These are phyloP conservation scores for Diaperis boleti DNA, from an alignment of 2,888 invertebrate genomes.

Conservation along the genomic window DNA sequence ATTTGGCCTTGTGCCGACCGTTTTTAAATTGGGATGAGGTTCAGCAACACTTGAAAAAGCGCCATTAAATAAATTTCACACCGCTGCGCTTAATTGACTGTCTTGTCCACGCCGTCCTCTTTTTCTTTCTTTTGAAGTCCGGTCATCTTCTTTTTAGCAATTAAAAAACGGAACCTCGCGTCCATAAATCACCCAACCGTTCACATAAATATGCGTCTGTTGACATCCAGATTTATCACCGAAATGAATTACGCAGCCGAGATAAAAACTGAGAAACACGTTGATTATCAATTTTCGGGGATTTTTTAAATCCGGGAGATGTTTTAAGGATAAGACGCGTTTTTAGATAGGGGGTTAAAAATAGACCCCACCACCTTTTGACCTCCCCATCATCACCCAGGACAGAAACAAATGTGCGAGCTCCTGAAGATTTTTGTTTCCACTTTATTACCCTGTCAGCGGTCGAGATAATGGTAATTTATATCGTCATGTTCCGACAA, in stretches of 20 bases:
- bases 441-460: slow-evolving; percentile 48
- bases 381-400: no score
- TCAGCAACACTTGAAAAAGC: slow-evolving; percentile 21
- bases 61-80: slow-evolving; percentile 32
- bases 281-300: slow-evolving; percentile 17
- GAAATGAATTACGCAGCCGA: slow-evolving; percentile 12
- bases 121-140: slow-evolving; percentile 28
- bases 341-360: background rate
- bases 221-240: slow-evolving; percentile 17
- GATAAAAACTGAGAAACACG: slow-evolving; percentile 4
- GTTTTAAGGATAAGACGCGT: background rate
- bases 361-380: slow-evolving; percentile 33
- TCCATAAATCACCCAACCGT: slow-evolving; percentile 10
- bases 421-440: slow-evolving; percentile 46
- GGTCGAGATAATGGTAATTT: slow-evolving; percentile 45
- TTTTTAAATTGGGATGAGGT: slow-evolving; percentile 19
- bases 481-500: slow-evolving; percentile 34
- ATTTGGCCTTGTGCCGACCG: background rate
- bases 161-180: slow-evolving; percentile 25
- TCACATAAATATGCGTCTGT: slow-evolving; percentile 28
- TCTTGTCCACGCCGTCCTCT: slow-evolving; percentile 10
- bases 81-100: slow-evolving; percentile 28
- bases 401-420: slow-evolving; percentile 44
- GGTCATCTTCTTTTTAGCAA: slow-evolving; percentile 25
- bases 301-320: slow-evolving; percentile 13